A percentile compares a stretch with the other conserved stretches of the same genome.
These are phyloP conservation scores for Emberiza fucata DNA, from an alignment of 2,113 vertebrate species.

Conservation along the genomic window DNA sequence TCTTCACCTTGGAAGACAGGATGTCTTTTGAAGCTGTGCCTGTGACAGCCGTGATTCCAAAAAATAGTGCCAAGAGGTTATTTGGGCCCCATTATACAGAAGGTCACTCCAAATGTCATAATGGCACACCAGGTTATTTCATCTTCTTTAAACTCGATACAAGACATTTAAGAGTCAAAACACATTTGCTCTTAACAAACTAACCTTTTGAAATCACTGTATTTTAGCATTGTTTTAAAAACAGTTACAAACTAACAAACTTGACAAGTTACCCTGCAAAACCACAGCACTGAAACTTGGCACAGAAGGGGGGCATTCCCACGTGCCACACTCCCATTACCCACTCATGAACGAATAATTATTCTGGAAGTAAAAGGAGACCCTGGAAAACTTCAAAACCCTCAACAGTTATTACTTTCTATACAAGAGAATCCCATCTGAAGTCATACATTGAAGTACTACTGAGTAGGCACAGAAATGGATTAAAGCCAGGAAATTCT, in stretches of 20 bases:
- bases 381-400: constrained; percentile 26
- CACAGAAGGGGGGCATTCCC: background rate
- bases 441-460: constrained; percentile 63
- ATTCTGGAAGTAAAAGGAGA: constrained; percentile 33
- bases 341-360: background rate
- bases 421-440: constrained; percentile 60
- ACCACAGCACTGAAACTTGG: background rate
- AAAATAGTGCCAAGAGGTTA: background rate
- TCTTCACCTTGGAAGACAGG: background rate
- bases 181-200: background rate
- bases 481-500: constrained; percentile 72
- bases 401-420: constrained; percentile 43
- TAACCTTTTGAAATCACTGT: background rate
- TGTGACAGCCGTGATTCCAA: background rate
- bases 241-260: background rate
- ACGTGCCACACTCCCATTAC: background rate
- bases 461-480: constrained; percentile 58
- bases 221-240: background rate
- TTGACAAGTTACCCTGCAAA: background rate
- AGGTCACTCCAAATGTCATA: background rate
- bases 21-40: background rate
- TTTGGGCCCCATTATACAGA: background rate
- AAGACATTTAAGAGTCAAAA: background rate
- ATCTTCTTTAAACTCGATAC: background rate
- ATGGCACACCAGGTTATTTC: background rate